Conservation (phyloP, 2,888 invertebrate species). For the Nomada goodeniana region DNA sequence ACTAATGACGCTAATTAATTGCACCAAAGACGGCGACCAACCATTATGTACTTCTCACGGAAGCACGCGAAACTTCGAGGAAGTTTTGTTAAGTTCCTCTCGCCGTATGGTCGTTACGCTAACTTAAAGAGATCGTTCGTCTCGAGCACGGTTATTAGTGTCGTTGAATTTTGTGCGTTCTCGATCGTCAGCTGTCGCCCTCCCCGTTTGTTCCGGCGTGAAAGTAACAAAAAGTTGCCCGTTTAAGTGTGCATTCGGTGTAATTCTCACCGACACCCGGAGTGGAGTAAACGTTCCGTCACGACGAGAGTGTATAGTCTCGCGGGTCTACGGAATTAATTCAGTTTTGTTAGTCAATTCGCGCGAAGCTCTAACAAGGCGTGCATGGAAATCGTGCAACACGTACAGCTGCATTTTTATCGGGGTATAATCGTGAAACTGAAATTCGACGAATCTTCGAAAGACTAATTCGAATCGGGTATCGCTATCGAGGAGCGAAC, state of each 20-base stretch:
- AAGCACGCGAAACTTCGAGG: conserved; percentile 70
- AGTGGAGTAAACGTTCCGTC: neutral
- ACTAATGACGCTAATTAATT: conserved; percentile 81
- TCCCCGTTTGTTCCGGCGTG: neutral
- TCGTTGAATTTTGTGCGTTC: conserved; percentile 27
- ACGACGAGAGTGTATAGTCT: neutral
- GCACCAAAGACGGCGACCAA: conserved; percentile 74
- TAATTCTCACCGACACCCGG: neutral
- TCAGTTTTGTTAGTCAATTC: neutral
- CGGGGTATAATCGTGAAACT: neutral
- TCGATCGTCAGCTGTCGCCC: conserved; percentile 19
- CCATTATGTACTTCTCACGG: conserved; percentile 71
- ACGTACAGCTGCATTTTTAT: neutral
- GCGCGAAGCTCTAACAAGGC: no score
- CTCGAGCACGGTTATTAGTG: conserved; percentile 13
- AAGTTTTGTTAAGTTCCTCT: conserved; percentile 57
- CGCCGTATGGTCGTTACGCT: conserved; percentile 32
- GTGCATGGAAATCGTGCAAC: no score
- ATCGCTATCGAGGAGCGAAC: conserved; percentile 41
- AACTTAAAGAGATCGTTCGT: conserved; percentile 25
- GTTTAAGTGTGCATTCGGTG: conserved; percentile 6
- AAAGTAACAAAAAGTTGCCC: conserved; percentile 3
- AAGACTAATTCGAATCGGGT: conserved; percentile 58
- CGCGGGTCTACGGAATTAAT: neutral
- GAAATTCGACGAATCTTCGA: conserved; percentile 28